Base-by-base conservation (phyloP, 2,113 vertebrate genomes). In the Ovis aries region DNA sequence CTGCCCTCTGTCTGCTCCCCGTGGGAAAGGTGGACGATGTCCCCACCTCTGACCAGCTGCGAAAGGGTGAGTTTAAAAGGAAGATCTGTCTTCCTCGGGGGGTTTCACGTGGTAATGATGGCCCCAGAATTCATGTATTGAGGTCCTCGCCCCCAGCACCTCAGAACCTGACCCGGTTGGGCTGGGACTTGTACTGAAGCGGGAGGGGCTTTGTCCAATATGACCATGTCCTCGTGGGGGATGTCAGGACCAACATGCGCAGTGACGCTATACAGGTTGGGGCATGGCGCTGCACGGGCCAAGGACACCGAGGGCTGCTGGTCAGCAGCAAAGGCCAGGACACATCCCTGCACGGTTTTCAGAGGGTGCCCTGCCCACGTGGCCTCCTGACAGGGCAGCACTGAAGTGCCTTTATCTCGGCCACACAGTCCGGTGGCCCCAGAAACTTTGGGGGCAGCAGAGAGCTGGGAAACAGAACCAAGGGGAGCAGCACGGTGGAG, bases 311-410 rank as follows among this genome's bases (percentile, higher is more conserved):
- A 33, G 57, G 52, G 36, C 4, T 15, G 6, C 48, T 3, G 14
- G 67, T 74, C 25, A 4, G 31, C 5, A 43, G 29, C 16, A 11
- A 25, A 19, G 14, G 52, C 52, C 3, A 0, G 43, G 40, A 31
- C 9, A 7, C 3, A 0, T 57, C 40, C 27, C 21, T 64, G n/a
- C 1, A 0, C 2, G 2, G 77, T 48, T 21, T 6, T 27, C 10
- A 14, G 74, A 9, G 29, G 71, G 55, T 0, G 14, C 27, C 27
- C 43, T 3, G n/a, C 45, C 3, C 2, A 27, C 19, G 1, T 9
- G 40, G 60, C 57, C 57, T 27, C 84, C 19, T 12, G 84, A 19
- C 17, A 5, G 7, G 7, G 33, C 0, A 4, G 16, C 67, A 19
- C 8, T 29, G 25, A 3, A 10, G 12, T 29, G 27, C 29, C 81